phyloP scores from a whole-genome alignment of 2,888 invertebrate genomes.

The Morpho achilles region DNA sequence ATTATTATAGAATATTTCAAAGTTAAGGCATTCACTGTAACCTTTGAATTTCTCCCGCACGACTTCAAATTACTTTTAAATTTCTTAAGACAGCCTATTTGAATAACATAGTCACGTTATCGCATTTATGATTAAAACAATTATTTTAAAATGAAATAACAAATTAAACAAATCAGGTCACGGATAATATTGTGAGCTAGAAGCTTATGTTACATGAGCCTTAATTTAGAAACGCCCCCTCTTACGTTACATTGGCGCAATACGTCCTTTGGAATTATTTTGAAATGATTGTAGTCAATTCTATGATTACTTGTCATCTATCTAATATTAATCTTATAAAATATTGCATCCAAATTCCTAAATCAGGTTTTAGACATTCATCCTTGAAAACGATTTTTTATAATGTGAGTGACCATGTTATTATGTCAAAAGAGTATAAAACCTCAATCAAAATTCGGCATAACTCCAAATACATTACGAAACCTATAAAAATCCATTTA shows the following conservation, averaged over 20 bases:
- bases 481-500: slow-evolving; percentile 1
- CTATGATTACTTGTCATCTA: no score
- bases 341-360: slow-evolving; percentile 5
- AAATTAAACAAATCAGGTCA: slow-evolving; percentile 4
- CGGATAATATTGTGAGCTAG: not conserved
- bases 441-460: slow-evolving; percentile 11
- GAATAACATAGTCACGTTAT: no score
- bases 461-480: slow-evolving; percentile 3
- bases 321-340: no score
- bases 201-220: slow-evolving; percentile 9
- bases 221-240: slow-evolving; percentile 1
- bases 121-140: no score
- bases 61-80: no score
- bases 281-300: not conserved
- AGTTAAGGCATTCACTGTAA: no score
- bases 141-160: no score
- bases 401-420: slow-evolving; percentile 8
- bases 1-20: no score
- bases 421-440: slow-evolving; percentile 7
- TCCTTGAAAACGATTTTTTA: slow-evolving; percentile 11
- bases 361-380: slow-evolving; percentile 3
- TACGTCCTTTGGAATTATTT: slow-evolving; percentile 3
- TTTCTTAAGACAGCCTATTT: no score
- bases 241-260: slow-evolving; percentile 6
- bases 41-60: no score